Percentiles rank a stretch among this genome's conserved stretches.
Evolutionary conservation across 2,797 vertebrate species (phyloP).

Genomic region (Aythya fuligula): DNA sequence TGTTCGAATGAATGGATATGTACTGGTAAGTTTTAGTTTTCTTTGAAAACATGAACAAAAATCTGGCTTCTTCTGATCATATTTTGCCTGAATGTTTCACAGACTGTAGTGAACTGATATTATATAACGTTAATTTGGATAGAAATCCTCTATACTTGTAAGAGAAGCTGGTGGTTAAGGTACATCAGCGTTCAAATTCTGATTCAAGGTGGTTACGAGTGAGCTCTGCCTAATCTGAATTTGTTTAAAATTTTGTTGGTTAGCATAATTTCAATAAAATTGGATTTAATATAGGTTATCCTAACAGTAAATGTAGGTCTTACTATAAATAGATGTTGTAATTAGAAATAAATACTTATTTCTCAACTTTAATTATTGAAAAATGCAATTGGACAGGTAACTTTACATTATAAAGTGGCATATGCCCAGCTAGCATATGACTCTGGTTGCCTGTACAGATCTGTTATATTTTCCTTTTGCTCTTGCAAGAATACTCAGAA

Average conservation of each 20-base stretch:
- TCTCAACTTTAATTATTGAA: not conserved
- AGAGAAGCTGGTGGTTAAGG: not conserved
- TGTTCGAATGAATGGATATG: not conserved
- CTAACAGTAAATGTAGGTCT: not conserved
- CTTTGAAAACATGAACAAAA: not conserved
- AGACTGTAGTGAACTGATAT: accelerated
- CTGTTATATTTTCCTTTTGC: not conserved
- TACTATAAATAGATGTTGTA: not conserved
- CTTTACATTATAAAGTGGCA: not conserved
- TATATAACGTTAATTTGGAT: not conserved
- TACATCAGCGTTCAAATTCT: not conserved
- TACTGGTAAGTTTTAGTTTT: not conserved
- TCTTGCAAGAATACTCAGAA: not conserved
- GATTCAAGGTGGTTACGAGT: not conserved
- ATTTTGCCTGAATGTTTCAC: not conserved
- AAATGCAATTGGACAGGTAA: not conserved
- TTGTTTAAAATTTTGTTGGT: not conserved
- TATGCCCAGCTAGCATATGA: not conserved
- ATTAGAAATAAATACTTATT: not conserved
- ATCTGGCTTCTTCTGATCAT: not conserved
- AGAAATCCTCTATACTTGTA: not conserved
- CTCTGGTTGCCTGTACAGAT: not conserved
- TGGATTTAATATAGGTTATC: not conserved
- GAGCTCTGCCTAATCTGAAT: not conserved
- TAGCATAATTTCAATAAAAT: not conserved